Evolutionary conservation across 2,797 vertebrate species (phyloP).

Genomic region (Chanos chanos): DNA sequence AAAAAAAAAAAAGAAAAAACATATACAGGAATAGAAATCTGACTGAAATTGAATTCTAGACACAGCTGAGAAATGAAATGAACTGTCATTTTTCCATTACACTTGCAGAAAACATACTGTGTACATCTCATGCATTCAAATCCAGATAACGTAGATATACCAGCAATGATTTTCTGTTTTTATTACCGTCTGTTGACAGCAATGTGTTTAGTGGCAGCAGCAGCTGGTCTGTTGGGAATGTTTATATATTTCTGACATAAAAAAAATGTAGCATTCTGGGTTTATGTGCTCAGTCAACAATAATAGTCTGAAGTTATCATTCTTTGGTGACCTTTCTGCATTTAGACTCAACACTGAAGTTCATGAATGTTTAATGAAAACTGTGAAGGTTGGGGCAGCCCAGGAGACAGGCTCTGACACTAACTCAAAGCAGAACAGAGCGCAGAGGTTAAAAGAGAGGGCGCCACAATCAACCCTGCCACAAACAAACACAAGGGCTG

Average conservation of each 20-base stretch:
- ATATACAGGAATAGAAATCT: conserved; percentile 2
- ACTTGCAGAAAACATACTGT: conserved; percentile 22
- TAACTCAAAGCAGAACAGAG: conserved; percentile 27
- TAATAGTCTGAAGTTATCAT: conserved; percentile 52
- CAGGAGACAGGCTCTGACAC: conserved; percentile 37
- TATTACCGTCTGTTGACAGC: conserved; percentile 28
- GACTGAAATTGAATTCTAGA: conserved; percentile 18
- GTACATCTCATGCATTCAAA: conserved; percentile 28
- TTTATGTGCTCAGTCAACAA: conserved; percentile 37
- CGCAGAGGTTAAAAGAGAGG: conserved; percentile 23
- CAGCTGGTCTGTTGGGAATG: conserved; percentile 43
- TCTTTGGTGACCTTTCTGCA: conserved; percentile 66
- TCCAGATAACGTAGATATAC: conserved; percentile 28
- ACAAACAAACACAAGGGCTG: conserved; percentile 10
- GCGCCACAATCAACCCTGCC: conserved; percentile 27
- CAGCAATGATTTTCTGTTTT: conserved; percentile 43
- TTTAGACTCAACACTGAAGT: conserved; percentile 58
- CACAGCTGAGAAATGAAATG: conserved; percentile 7
- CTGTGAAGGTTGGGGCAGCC: conserved; percentile 58
- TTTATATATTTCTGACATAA: conserved; percentile 51
- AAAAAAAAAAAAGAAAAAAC: background rate
- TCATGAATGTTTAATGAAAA: conserved; percentile 71
- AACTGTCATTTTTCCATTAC: conserved; percentile 14
- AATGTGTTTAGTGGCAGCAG: too few relatives aligned
- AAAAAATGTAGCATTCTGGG: background rate